Evolutionary conservation across 2,888 invertebrate species (phyloP).

Genomic region (Chirona hameri): DNA sequence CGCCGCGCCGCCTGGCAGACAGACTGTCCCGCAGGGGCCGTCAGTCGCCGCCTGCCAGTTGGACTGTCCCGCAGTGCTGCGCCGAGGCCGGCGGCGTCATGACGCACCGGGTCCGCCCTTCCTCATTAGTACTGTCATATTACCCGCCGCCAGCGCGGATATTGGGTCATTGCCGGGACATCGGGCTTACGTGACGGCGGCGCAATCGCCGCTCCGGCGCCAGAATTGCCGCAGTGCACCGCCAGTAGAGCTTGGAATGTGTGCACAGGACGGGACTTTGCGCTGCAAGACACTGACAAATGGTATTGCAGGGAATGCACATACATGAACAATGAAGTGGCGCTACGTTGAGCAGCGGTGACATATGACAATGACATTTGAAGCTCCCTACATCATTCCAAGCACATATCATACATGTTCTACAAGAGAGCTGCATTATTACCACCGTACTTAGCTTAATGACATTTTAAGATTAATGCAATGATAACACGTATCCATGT

Average conservation of each 20-base stretch:
- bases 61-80: not conserved
- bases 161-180: constrained; percentile 22
- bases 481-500: too few species aligned
- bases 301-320: too few species aligned
- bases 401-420: too few species aligned
- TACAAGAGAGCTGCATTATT: too few species aligned
- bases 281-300: too few species aligned
- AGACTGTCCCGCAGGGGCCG: not conserved
- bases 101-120: not conserved
- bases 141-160: not conserved
- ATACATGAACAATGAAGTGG: too few species aligned
- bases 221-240: not conserved
- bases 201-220: not conserved
- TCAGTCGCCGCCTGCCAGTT: not conserved
- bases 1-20: not conserved
- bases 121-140: not conserved
- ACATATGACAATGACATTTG: too few species aligned
- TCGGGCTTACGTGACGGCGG: constrained; percentile 6
- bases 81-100: not conserved
- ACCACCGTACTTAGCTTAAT: too few species aligned
- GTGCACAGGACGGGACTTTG: not conserved
- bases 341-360: too few species aligned
- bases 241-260: not conserved
- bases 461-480: too few species aligned
- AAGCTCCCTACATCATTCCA: too few species aligned